phyloP scores from a whole-genome alignment of 2,113 vertebrate species.

The Chloroceryle aenea region DNA sequence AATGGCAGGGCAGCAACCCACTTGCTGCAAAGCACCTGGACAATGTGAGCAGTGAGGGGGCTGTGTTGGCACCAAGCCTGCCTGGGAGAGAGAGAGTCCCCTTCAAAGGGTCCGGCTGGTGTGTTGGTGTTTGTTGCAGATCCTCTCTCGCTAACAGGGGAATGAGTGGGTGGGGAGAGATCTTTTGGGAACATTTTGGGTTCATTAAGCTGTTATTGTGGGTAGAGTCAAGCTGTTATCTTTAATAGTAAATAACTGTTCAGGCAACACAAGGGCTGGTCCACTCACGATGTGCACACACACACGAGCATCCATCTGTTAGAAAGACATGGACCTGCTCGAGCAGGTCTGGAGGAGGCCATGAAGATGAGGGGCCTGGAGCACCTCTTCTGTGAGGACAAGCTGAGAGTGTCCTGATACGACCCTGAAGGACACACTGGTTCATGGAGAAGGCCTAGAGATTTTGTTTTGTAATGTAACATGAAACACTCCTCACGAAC shows the following conservation, averaged over 20 bases:
- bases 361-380: neutral
- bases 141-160: neutral
- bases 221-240: neutral
- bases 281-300: neutral
- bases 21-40: neutral
- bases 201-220: neutral
- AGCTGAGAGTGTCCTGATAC: neutral
- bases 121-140: neutral
- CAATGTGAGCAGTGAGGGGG: neutral
- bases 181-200: neutral
- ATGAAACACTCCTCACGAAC: neutral
- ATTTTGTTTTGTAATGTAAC: neutral
- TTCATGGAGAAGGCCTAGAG: neutral
- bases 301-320: neutral
- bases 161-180: neutral
- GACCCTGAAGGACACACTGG: neutral
- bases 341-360: neutral
- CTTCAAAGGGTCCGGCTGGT: neutral
- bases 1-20: neutral
- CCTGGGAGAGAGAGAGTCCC: neutral
- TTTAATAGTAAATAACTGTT: neutral
- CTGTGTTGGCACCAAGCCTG: neutral
- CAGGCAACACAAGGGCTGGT: neutral
- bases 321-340: neutral
- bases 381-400: neutral